These are phyloP conservation scores for Drosophila infuscata DNA, from an alignment of 2,888 invertebrate species.

Conservation along the genomic window DNA sequence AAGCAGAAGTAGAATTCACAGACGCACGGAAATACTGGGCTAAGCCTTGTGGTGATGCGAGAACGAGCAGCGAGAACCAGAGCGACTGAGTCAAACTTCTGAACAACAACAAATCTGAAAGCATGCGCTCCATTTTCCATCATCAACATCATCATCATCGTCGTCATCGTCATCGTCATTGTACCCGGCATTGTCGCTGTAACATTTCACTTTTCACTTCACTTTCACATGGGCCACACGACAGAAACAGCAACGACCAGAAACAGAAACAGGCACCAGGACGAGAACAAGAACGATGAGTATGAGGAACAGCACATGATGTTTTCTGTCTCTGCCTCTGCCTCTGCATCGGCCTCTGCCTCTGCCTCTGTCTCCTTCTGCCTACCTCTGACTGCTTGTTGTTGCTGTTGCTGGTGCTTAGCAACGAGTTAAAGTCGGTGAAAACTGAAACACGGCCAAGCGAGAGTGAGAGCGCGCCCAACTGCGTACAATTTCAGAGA, in stretches of 20 bases:
- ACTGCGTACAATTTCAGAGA: slow-evolving; percentile 33
- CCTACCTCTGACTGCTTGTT: slow-evolving; percentile 18
- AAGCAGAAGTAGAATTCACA: slow-evolving; percentile 16
- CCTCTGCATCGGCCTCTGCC: neutral
- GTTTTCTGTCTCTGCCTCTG: slow-evolving; percentile 5
- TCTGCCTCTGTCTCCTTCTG: slow-evolving; percentile 5
- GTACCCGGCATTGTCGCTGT: slow-evolving; percentile 71
- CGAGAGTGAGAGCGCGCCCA: slow-evolving; percentile 68
- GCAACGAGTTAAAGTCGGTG: slow-evolving; percentile 80
- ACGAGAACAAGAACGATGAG: slow-evolving; percentile 54
- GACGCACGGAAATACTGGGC: slow-evolving; percentile 63
- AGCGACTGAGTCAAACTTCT: slow-evolving; percentile 25
- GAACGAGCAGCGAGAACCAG: slow-evolving; percentile 6
- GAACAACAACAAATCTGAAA: slow-evolving; percentile 54
- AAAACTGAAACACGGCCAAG: slow-evolving; percentile 76
- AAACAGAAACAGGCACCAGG: slow-evolving; percentile 38
- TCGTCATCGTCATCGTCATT: slow-evolving; percentile 35
- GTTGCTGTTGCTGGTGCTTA: slow-evolving; percentile 54
- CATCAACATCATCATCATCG: slow-evolving; percentile 30
- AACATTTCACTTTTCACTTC: slow-evolving; percentile 84
- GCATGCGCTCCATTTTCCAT: slow-evolving; percentile 56
- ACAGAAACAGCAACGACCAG: slow-evolving; percentile 36
- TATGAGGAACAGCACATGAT: slow-evolving; percentile 34
- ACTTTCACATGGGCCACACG: slow-evolving; percentile 77
- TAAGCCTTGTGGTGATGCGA: slow-evolving; percentile 44